A percentile compares a stretch with the other conserved stretches of the same genome.
phyloP scores from a whole-genome alignment of 2,797 vertebrate genomes.

The Acrossocheilus fasciatus region DNA sequence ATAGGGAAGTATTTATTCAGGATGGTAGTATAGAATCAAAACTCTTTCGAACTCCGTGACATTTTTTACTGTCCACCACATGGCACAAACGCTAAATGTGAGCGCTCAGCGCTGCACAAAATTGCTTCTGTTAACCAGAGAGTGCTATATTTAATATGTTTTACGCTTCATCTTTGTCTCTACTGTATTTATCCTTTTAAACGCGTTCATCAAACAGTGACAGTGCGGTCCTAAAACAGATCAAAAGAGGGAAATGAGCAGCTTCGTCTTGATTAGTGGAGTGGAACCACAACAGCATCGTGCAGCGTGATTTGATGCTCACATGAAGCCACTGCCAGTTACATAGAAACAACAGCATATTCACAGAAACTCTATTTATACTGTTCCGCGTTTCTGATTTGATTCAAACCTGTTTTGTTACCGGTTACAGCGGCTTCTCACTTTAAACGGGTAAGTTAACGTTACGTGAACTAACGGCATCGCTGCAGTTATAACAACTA shows the following conservation, averaged over 20 bases:
- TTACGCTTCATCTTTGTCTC: background rate
- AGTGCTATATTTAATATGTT: background rate
- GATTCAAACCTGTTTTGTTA: background rate
- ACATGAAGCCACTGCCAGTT: slow-evolving; percentile 35
- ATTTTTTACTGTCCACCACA: slow-evolving; percentile 9
- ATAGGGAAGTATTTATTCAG: too few species aligned
- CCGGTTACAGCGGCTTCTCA: background rate
- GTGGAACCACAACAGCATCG: slow-evolving; percentile 5
- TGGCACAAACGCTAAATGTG: background rate
- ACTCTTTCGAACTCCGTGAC: slow-evolving; percentile 6
- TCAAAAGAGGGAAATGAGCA: background rate
- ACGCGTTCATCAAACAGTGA: background rate
- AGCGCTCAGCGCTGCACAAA: slow-evolving; percentile 2
- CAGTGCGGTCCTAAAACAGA: background rate
- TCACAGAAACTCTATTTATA: background rate
- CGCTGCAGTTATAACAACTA: background rate
- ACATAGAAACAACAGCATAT: background rate
- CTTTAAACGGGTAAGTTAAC: slow-evolving; percentile 19
- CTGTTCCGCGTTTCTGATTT: background rate
- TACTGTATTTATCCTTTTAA: background rate
- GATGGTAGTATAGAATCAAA: background rate
- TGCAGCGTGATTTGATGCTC: slow-evolving; percentile 35
- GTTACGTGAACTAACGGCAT: background rate
- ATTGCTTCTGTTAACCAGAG: background rate
- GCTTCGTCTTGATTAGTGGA: background rate